Evolutionary conservation across 2,113 vertebrate genomes (phyloP), one percentile per base, ranked within the genome.

Genomic region (Leucopsar rothschildi): DNA sequence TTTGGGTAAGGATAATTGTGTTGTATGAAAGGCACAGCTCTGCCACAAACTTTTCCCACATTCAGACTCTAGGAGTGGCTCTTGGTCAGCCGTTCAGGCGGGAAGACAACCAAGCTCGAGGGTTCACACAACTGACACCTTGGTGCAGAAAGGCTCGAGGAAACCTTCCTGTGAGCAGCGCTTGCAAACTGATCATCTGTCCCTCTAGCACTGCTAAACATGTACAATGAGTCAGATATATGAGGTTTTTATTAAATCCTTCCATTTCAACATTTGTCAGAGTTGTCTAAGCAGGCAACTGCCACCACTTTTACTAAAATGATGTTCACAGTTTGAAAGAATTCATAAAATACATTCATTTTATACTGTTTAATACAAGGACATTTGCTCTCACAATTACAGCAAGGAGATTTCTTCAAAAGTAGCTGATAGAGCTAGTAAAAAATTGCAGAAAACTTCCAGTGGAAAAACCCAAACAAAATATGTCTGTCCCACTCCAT

Each of bases 161-260:
- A 92, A 92, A 88, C 19, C 6, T 45, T 95, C 66, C 31, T 65
- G 49, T 14, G n/a, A 60, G 40, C 33, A 84, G 10, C 44, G 68
- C 20, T 47, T 70, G 29, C 40, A 35, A 81, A 40, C 5, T 47
- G 40, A 37, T 24, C 6, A 21, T 24, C 40, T 35, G 18, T 86
- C 28, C 31, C 86, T 56, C 55, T 22, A 39, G n/a, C 1, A 0
- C 10, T 71, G 72, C n/a, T 83, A 79, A 64, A 23, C 0, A 0
- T 10, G 5, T 31, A 7, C 33, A 40, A 77, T 24, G 55, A 44
- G 20, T 56, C 44, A 14, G 12, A 25, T 59, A 49, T 0, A 59
- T 22, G 4, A 76, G 15, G 37, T 8, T 61, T 93, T 68, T 27
- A 11, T 84, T 60, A 61, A 88, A 35, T 40, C 10, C 17, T 66